A percentile compares a stretch with the other conserved stretches of the same genome.
Evolutionary conservation across 2,888 invertebrate species (phyloP).

Genomic region (Melolontha melolontha): DNA sequence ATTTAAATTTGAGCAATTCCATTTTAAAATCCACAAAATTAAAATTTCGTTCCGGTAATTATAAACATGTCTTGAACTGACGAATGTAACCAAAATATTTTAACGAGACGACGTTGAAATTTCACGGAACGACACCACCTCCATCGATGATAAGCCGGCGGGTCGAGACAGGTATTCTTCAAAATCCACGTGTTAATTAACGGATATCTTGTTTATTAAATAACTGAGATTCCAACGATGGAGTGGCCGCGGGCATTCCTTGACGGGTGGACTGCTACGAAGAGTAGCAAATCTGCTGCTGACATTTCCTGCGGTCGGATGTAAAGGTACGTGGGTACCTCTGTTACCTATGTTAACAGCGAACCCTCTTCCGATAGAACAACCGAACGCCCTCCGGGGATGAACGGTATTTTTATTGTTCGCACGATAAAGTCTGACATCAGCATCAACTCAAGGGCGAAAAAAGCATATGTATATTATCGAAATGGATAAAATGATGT

Average conservation of each 20-base stretch:
- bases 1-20: background rate
- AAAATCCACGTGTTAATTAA: conserved; percentile 36
- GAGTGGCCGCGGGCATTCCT: conserved; percentile 47
- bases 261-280: conserved; percentile 48
- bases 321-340: no score
- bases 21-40: conserved; percentile 5
- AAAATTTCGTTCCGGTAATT: conserved; percentile 5
- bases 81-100: conserved; percentile 4
- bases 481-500: no score
- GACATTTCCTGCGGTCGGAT: conserved; percentile 49
- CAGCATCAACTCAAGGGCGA: no score
- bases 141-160: background rate
- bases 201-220: conserved; percentile 38
- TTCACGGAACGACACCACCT: background rate
- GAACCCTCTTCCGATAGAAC: conserved; percentile 36
- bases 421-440: background rate
- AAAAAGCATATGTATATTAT: no score
- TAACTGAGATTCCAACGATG: conserved; percentile 41
- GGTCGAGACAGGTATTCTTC: conserved; percentile 34
- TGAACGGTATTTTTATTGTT: conserved; percentile 35
- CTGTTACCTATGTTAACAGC: conserved; percentile 47
- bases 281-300: conserved; percentile 47
- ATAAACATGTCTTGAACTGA: background rate
- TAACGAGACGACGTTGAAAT: conserved; percentile 5
- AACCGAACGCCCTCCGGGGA: conserved; percentile 18